Percentiles rank a stretch among this genome's conserved stretches.
Conservation (phyloP, 2,113 vertebrate species). For the Pteruthius melanotis region DNA sequence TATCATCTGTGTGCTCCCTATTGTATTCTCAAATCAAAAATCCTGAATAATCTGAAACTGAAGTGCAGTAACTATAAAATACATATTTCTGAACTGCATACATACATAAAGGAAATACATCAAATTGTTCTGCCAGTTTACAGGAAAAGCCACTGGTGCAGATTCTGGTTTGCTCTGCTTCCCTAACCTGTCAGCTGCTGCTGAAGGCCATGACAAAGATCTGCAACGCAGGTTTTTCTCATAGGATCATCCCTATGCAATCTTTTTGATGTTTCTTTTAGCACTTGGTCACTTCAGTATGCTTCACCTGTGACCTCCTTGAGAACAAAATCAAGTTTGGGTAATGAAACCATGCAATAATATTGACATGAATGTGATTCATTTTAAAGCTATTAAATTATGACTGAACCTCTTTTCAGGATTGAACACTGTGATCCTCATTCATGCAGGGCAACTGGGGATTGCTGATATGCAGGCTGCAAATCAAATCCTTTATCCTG, state of each 20-base stretch:
- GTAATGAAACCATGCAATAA: background rate
- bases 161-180: background rate
- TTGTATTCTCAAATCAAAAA: background rate
- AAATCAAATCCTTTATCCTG: background rate
- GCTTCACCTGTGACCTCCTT: background rate
- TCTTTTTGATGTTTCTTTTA: background rate
- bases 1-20: background rate
- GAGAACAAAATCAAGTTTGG: background rate
- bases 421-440: background rate
- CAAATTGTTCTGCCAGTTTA: background rate
- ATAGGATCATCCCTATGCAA: background rate
- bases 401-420: background rate
- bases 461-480: background rate
- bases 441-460: background rate
- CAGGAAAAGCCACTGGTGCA: background rate
- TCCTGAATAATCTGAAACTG: background rate
- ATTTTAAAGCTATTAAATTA: background rate
- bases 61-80: background rate
- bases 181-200: background rate
- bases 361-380: background rate
- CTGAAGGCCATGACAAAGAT: background rate
- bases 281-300: background rate
- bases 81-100: background rate
- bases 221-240: fast-evolving
- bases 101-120: background rate